Evolutionary conservation across 2,113 vertebrate genomes (phyloP).

Genomic region (Hemiprocne comata): DNA sequence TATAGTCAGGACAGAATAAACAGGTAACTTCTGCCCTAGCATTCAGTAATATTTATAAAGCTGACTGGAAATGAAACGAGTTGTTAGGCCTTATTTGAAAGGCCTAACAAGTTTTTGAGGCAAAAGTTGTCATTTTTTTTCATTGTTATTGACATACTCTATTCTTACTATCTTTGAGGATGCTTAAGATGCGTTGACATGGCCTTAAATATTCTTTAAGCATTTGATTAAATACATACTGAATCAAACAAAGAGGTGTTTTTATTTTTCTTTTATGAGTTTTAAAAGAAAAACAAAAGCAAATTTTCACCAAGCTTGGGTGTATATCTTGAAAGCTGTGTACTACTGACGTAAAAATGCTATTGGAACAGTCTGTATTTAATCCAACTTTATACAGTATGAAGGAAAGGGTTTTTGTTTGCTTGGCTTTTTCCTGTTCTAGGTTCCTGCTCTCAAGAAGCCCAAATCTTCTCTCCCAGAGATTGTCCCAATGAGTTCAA

Average conservation of each 20-base stretch:
- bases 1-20: not conserved
- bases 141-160: not conserved
- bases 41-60: not conserved
- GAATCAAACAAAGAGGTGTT: not conserved
- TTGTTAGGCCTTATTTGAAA: not conserved
- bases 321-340: not conserved
- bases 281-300: not conserved
- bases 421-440: not conserved
- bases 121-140: not conserved
- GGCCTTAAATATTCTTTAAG: not conserved
- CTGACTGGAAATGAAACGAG: not conserved
- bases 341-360: not conserved
- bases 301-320: not conserved
- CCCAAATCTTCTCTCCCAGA: not conserved
- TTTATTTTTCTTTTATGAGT: not conserved
- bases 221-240: not conserved
- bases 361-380: not conserved
- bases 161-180: not conserved
- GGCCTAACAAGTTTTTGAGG: not conserved
- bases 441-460: not conserved
- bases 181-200: not conserved
- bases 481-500: not conserved
- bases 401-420: not conserved
- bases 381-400: not conserved
- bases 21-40: not conserved